Evolutionary conservation across 2,888 invertebrate genomes (phyloP), one percentile per base, ranked within the genome.

Genomic region (Ormyrus labotus): DNA sequence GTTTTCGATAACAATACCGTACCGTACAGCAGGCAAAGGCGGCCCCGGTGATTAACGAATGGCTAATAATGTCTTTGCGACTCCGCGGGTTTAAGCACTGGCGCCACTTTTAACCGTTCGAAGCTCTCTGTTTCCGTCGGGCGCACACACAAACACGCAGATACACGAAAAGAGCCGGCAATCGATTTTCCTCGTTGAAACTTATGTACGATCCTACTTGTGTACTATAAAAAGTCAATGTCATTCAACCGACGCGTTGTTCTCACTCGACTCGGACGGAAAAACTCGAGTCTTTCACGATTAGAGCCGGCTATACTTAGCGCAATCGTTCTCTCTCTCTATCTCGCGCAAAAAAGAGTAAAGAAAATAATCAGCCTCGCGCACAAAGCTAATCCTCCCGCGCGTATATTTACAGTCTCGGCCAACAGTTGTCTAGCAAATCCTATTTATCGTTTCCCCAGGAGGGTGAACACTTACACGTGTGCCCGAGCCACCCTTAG

Each of bases 371-470:
- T 69, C 69, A 11, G 50, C 57, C 13, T 45, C 55, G 69, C 48
- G n/a, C 48, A 57, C 70, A 77, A 71, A 48, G 77, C 11, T 84
- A 55, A 72, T 71, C 53, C 78, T 47, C 51, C 1, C 50, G 34
- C 50, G 34, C 13, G 8, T 65, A 8, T 74, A 70, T 65, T 55
- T 70, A 68, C 60, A 72, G 55, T 68, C 47, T 9, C 53, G 19
- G 13, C 6, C 83, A 85, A 87, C 87, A 88, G 87, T 87, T 88
- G 87, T 85, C 84, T 84, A 83, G 61, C 83, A 86, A 88, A 88
- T 87, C 87, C 87, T 87, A 86, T 89, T 88, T 88, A 86, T 84
- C 83, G 83, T 86, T 85, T 84, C 84, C 82, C 81, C 73, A 11
- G 10, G 64, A 48, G 51, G 34, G 13, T 55, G 55, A 55, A 19